A percentile compares a stretch with the other conserved stretches of the same genome.
phyloP scores from a whole-genome alignment of 2,113 vertebrate genomes.

The Motacilla tschutschensis region DNA sequence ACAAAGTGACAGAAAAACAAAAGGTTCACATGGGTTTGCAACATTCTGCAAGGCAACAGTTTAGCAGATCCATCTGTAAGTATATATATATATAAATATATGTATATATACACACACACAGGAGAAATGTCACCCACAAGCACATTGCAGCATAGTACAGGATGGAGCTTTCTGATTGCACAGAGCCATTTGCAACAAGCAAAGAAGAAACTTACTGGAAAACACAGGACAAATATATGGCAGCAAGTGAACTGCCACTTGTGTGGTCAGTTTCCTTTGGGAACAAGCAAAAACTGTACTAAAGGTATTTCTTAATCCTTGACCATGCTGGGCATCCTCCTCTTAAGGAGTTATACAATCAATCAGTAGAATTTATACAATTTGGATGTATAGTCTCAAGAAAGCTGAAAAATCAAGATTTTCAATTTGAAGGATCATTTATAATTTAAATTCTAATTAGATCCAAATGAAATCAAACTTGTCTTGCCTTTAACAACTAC shows the following conservation, averaged over 20 bases:
- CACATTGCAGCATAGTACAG: neutral
- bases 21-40: neutral
- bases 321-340: neutral
- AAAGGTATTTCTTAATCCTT: neutral
- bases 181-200: neutral
- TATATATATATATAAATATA: no score
- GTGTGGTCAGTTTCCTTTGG: neutral
- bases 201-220: neutral
- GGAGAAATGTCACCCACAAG: neutral
- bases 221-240: neutral
- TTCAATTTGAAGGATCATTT: neutral
- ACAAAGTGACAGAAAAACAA: neutral
- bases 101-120: rapidly evolving
- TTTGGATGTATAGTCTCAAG: neutral
- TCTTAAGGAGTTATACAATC: neutral
- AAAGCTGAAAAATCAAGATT: neutral
- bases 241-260: neutral
- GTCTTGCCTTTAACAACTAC: neutral
- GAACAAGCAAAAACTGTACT: neutral
- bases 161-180: neutral
- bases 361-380: neutral
- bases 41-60: neutral
- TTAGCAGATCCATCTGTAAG: neutral
- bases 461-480: neutral
- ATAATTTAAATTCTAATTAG: neutral